Conservation (phyloP, 2,888 invertebrate species). For the Caenorhabditis macrosperma region DNA sequence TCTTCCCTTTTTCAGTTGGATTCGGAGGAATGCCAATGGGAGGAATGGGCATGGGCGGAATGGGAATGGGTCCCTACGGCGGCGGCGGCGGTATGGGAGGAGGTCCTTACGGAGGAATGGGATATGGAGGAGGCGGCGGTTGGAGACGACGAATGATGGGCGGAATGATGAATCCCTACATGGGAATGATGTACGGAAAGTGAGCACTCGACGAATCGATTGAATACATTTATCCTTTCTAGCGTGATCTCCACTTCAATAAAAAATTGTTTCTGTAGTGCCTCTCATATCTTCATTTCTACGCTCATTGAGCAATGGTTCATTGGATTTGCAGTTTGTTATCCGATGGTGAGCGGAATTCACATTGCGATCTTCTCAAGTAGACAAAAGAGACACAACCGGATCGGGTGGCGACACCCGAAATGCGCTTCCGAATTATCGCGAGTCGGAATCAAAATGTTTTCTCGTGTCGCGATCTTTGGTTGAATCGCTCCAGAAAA, state of each 20-base stretch:
- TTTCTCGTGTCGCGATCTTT: constrained; percentile 28
- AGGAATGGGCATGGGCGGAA: constrained; percentile 31
- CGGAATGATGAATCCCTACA: constrained; percentile 51
- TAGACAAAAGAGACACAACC: background rate
- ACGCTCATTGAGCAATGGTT: constrained; percentile 11
- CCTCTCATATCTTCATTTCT: constrained; percentile 1
- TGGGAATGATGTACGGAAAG: constrained; percentile 54
- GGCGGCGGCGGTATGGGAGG: constrained; percentile 10
- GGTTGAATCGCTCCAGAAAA: constrained; percentile 5
- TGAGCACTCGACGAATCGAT: background rate
- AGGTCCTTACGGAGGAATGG: constrained; percentile 37
- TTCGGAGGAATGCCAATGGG: constrained; percentile 28
- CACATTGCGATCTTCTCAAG: background rate
- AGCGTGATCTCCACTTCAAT: constrained; percentile 25
- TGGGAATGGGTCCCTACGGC: constrained; percentile 30
- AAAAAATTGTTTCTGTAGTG: background rate
- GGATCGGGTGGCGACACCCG: background rate
- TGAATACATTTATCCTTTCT: background rate
- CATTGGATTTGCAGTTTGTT: constrained; percentile 33
- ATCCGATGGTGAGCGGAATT: constrained; percentile 33
- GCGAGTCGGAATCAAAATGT: constrained; percentile 38
- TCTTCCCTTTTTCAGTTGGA: constrained; percentile 31
- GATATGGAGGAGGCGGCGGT: constrained; percentile 16
- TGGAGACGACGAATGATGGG: constrained; percentile 56
- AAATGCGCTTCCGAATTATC: constrained; percentile 19